These are phyloP conservation scores for Brachyistius frenatus DNA, from an alignment of 2,113 vertebrate genomes.

Conservation along the genomic window DNA sequence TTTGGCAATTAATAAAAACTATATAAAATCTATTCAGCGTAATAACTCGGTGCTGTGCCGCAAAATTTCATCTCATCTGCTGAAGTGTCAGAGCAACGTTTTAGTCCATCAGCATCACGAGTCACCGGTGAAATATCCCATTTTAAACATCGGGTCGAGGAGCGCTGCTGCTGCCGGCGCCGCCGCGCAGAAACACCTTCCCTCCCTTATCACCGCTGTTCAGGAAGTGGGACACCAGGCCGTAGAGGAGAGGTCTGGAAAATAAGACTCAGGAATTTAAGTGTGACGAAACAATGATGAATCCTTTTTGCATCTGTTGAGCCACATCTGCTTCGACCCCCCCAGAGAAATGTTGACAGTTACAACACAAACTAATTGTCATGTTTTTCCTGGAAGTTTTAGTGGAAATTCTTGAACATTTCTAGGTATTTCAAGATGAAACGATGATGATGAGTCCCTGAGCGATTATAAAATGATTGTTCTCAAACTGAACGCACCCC, in stretches of 20 bases:
- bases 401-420: background rate
- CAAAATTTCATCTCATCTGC: background rate
- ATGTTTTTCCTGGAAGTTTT: no score
- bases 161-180: conserved; percentile 26
- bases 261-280: background rate
- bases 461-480: background rate
- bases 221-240: conserved; percentile 90
- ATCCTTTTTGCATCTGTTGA: background rate
- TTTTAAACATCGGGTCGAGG: conserved; percentile 50
- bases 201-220: conserved; percentile 75
- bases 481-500: background rate
- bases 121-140: background rate
- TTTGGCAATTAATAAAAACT: background rate
- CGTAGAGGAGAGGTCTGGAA: conserved; percentile 94
- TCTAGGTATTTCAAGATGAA: background rate
- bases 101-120: conserved; percentile 1
- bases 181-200: conserved; percentile 75
- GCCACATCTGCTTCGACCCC: background rate
- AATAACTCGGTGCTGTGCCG: background rate
- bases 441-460: background rate
- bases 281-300: background rate
- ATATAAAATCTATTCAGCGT: background rate
- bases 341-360: background rate
- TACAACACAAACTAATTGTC: background rate
- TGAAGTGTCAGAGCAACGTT: background rate